Evolutionary conservation across 2,888 invertebrate species (phyloP).

Genomic region (Pristionchus arcanus): DNA sequence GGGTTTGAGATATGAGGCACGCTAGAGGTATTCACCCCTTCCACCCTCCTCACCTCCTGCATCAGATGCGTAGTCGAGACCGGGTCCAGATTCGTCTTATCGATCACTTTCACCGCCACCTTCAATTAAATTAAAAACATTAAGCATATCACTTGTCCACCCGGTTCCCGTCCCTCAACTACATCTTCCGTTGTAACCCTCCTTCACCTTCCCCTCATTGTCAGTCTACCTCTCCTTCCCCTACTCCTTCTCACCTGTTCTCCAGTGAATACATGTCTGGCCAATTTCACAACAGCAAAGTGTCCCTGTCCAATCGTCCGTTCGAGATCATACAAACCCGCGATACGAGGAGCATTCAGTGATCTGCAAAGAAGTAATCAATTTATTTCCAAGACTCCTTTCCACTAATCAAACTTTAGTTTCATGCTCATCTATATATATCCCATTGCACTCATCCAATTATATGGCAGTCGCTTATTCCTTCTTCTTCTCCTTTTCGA

Average conservation of each 20-base stretch:
- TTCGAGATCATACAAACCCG: conserved; percentile 95
- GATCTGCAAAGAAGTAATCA: not conserved
- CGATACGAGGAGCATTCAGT: conserved; percentile 62
- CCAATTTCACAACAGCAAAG: conserved; percentile 98
- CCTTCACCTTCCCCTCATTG: not conserved
- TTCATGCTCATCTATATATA: not conserved
- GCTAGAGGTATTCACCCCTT: no score
- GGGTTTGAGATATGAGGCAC: no score
- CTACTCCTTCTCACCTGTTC: conserved; percentile 90
- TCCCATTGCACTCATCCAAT: not conserved
- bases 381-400: not conserved
- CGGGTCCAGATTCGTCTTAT: conserved; percentile 97
- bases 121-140: conserved; percentile 58
- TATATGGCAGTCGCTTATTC: not conserved
- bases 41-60: conserved; percentile 83
- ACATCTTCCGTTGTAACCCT: not conserved
- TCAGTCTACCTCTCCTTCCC: not conserved
- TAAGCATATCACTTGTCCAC: no score
- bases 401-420: not conserved
- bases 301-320: conserved; percentile 98
- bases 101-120: conserved; percentile 88
- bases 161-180: no score
- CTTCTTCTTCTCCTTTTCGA: not conserved
- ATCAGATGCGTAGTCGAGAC: conserved; percentile 95
- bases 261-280: conserved; percentile 98